Evolutionary conservation across 2,113 vertebrate genomes (phyloP), one percentile per base, ranked within the genome.

Genomic region (Carollia perspicillata): DNA sequence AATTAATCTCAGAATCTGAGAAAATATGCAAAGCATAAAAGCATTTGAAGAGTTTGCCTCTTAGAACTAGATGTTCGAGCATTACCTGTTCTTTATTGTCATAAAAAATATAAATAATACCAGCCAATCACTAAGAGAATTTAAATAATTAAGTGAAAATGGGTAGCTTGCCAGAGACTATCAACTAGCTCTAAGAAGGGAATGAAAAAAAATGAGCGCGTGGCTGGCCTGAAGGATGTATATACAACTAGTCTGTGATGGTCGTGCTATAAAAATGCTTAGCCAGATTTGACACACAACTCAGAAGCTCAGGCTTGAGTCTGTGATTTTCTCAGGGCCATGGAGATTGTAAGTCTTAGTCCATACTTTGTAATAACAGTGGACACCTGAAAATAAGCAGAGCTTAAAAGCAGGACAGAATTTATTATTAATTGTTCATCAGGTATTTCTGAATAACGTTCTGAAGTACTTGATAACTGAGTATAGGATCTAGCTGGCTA

Each of bases 101-200:
- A 78, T 84, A 89, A 93, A 66, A 91, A 90, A 84, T 72, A 37
- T 84, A 93, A 80, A 51, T n/a, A 95, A 86, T 49, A 8, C 23
- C 12, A 89, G 42, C 3, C 26, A 40, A 55, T 89, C 26, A 23
- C 9, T 66, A 60, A 14, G 6, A 44, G 20, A 33, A 66, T 72
- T 49, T 89, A 47, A 86, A 79, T 44, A 69, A 89, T 47, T 20
- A 75, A 75, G 8, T 40, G 20, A 18, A 97, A 80, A 72, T 20
- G 1, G 14, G 58, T 8, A 71, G 51, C 2, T 87, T 84, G 17
- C 22, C 6, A 35, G 37, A 2, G 10, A 53, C 11, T 23, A 9
- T 65, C 40, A 79, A 30, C 4, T 55, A 47, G 35, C 28, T 26
- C 35, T 8, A 71, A 40, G 28, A 49, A 74, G 78, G 44, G 77